These are phyloP conservation scores for Ctenoplectra terminalis DNA, from an alignment of 1,140 invertebrate genomes.

Conservation along the genomic window DNA sequence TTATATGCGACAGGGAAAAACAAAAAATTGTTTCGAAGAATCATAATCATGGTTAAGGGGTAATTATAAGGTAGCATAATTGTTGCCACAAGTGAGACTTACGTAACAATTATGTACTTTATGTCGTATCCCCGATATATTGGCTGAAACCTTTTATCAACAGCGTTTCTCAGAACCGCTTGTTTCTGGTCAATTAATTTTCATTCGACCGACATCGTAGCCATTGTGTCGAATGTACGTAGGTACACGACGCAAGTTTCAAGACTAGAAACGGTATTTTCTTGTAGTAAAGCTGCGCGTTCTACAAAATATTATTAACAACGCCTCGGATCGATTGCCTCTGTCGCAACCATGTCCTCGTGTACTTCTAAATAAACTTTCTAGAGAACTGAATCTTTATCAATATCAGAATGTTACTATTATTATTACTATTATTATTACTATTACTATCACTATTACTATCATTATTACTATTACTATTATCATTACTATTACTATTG, in stretches of 20 bases:
- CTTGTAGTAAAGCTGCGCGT: neutral
- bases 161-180: neutral
- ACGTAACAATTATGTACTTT: neutral
- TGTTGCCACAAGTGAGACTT: neutral
- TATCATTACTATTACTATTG: too few relatives aligned
- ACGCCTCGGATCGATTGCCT: too few relatives aligned
- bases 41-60: neutral
- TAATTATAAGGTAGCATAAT: neutral
- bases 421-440: neutral
- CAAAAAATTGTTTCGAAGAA: neutral
- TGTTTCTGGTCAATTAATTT: slow-evolving; percentile 7
- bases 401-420: neutral
- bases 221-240: neutral
- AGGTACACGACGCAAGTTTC: neutral
- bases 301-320: neutral
- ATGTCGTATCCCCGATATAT: neutral
- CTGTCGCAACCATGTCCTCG: neutral
- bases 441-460: neutral
- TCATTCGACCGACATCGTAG: neutral
- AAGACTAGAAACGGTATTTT: neutral
- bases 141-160: neutral
- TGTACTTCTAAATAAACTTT: neutral
- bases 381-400: neutral
- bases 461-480: too few relatives aligned
- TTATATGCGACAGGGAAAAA: neutral